These are phyloP conservation scores for Azemiops feae DNA, from an alignment of 2,113 vertebrate species.

Conservation along the genomic window DNA sequence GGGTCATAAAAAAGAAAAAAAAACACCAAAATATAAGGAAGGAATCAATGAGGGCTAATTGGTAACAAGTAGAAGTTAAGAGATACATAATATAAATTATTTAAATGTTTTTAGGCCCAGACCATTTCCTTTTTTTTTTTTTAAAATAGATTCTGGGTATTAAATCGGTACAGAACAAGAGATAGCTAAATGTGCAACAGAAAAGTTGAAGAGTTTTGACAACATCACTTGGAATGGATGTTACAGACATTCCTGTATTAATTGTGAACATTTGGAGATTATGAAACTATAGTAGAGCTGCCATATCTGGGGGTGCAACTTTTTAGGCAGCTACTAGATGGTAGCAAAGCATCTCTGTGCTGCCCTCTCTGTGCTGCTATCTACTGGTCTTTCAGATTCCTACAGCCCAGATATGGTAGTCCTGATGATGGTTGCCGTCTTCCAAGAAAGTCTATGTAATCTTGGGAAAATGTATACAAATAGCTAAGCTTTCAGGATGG, in stretches of 20 bases:
- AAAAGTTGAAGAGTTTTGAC: background rate
- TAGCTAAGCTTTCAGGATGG: background rate
- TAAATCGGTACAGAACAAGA: background rate
- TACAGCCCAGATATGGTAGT: background rate
- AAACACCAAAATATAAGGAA: background rate
- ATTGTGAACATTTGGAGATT: background rate
- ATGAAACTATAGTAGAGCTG: background rate
- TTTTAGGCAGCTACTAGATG: background rate
- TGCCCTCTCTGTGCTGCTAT: background rate
- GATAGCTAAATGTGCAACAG: background rate
- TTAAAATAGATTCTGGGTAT: background rate
- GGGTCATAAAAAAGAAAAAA: background rate
- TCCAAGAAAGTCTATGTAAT: background rate
- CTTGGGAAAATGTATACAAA: background rate
- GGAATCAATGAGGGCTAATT: background rate
- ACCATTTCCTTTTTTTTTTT: background rate
- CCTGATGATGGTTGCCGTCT: background rate
- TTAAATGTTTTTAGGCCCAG: background rate
- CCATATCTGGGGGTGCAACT: background rate
- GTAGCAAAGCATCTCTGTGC: background rate
- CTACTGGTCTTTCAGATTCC: background rate
- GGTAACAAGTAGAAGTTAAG: background rate
- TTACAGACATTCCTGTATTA: background rate
- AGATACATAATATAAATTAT: background rate
- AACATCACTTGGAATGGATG: background rate